Evolutionary conservation across 2,113 vertebrate genomes (phyloP).

Genomic region (Rhombomys opimus): DNA sequence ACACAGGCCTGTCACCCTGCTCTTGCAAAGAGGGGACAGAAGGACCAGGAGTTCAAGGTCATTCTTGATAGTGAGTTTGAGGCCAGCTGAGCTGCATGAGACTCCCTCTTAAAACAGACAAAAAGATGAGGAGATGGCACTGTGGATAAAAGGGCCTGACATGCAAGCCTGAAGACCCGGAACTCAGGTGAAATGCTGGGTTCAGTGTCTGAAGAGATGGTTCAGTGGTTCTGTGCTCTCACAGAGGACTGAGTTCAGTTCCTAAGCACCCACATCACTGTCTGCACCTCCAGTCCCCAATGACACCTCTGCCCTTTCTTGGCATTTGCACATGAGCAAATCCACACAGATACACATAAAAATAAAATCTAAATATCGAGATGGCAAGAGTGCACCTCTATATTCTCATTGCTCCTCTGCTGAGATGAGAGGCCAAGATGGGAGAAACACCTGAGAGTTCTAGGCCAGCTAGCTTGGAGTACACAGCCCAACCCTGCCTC

Average conservation of each 20-base stretch:
- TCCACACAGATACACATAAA: background rate
- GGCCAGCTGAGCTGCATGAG: background rate
- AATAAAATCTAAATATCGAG: background rate
- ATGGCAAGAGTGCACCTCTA: background rate
- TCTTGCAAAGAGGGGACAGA: background rate
- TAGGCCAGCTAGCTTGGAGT: background rate
- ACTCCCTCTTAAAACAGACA: background rate
- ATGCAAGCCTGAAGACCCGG: too few species aligned
- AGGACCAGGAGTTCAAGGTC: background rate
- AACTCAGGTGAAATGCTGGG: too few species aligned
- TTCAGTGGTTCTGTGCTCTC: background rate
- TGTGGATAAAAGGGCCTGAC: background rate
- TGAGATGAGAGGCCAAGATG: background rate
- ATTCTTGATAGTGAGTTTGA: background rate
- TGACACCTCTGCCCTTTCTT: too few species aligned
- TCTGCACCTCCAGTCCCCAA: background rate
- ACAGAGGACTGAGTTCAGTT: background rate
- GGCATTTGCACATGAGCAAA: too few species aligned
- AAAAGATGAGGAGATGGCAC: background rate
- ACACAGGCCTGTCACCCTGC: too few species aligned
- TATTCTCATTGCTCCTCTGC: background rate
- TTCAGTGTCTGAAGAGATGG: background rate
- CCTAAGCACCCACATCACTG: too few species aligned
- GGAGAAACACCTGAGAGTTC: background rate
- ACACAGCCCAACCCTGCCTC: background rate